Conservation (phyloP, 2,797 vertebrate species). For the Pipistrellus pygmaeus region DNA sequence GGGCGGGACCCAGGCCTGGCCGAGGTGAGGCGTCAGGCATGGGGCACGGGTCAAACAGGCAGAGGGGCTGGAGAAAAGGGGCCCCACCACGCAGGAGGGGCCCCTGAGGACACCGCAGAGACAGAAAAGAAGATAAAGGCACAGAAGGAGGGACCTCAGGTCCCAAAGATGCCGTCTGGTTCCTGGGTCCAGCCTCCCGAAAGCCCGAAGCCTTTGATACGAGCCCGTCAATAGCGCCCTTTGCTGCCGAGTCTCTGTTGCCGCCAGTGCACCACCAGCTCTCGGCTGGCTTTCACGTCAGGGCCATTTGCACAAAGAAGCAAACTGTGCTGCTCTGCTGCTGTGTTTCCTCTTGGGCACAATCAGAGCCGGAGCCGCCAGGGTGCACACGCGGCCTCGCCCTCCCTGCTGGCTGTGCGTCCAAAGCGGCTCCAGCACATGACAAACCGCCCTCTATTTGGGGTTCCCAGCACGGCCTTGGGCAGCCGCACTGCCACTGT, state of each 20-base stretch:
- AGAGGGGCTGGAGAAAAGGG: not conserved
- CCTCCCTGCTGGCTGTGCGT: not conserved
- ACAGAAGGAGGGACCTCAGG: not conserved
- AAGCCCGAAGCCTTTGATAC: not conserved
- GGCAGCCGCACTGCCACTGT: not conserved
- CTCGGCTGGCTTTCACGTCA: not conserved
- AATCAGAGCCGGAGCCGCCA: not conserved
- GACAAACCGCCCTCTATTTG: not conserved
- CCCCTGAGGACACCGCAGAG: not conserved
- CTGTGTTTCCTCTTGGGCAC: not conserved
- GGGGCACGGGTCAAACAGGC: not conserved
- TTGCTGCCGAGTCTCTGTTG: not conserved
- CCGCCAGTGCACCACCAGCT: not conserved
- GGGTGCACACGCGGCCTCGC: not conserved
- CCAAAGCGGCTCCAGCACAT: not conserved
- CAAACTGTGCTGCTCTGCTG: not conserved
- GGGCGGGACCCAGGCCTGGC: not conserved
- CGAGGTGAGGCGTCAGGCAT: rapidly evolving
- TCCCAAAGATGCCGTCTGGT: not conserved
- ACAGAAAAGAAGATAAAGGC: not conserved
- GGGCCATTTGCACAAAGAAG: slow-evolving; percentile 20
- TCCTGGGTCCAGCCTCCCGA: not conserved
- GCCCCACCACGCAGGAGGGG: not conserved
- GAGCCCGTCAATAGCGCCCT: not conserved
- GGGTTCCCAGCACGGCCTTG: not conserved